Base-by-base conservation (phyloP, 92 coral and sea anemone genomes). In the Ricordea florida region DNA sequence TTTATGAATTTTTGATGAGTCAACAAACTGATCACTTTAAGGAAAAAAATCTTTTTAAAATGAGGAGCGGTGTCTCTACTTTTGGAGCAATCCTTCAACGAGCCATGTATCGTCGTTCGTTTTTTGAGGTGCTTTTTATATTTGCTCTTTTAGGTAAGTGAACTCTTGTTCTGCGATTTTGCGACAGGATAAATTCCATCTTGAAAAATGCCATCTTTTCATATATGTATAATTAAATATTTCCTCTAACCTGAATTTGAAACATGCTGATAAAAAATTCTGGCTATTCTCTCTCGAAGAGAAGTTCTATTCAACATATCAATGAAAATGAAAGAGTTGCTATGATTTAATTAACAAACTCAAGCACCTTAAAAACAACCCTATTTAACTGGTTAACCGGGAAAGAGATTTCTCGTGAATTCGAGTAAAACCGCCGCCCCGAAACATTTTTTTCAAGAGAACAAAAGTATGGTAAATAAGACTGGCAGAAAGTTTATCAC, bases 111-210 rank as follows among this genome's bases (percentile, higher is more conserved):
- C 24, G 48, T 5, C 33, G 60, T 20, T 11, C 20, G 13, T 67
- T 43, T 44, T 10, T n/a, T 22, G 15, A 15, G 6, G 60, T 24
- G 22, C 14, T 23, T 49, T 25, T 32, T 13, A n/a, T n/a, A n/a
- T 24, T 67, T 23, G 31, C 47, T 6, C 5, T 67, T 49, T n/a
- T 26, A n/a, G 35, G 74, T 67, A 67, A 67, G 74, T 56, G 2
- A 31, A 44, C 13, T 3, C 8, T 30, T 17, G 13, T 5, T 34
- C 48, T 15, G 29, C 14, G 2, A 3, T 20, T 48, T 34, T 21
- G 20, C 6, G 0, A 14, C n/a, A n/a, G n/a, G n/a, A n/a, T 33
- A 6, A 32, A 49, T 48, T 63, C 38, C 3, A 30, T 35, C 24
- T 49, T 47, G 10, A 45, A 63, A 63, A 28, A 41, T 6, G 11